Conservation (phyloP, 1,140 invertebrate species). For the Andrena cerasifolii region DNA sequence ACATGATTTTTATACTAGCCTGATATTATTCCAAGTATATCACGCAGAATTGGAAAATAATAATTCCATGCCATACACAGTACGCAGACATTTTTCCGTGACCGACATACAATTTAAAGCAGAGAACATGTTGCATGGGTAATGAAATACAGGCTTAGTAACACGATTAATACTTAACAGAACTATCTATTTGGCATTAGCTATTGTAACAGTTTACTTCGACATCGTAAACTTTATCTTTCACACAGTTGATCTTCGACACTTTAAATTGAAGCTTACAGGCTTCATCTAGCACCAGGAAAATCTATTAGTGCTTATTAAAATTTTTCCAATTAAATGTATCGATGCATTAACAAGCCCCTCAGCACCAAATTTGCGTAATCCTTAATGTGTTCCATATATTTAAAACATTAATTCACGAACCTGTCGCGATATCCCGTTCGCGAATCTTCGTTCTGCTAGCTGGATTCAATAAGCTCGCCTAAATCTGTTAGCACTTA, state of each 20-base stretch:
- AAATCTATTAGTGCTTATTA: too few species aligned
- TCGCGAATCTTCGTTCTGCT: background rate
- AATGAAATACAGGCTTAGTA: conserved; percentile 25
- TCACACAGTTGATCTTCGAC: too few species aligned
- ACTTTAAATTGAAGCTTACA: too few species aligned
- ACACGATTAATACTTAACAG: conserved; percentile 11
- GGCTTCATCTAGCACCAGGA: too few species aligned
- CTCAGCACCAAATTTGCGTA: too few species aligned
- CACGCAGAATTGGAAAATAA: conserved; percentile 39
- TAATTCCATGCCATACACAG: conserved; percentile 5
- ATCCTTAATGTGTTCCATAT: too few species aligned
- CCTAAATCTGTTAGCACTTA: background rate
- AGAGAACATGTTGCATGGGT: conserved; percentile 22
- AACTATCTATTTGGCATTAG: background rate
- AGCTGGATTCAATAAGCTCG: conserved; percentile 6
- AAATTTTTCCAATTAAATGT: too few species aligned
- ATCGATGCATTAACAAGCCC: too few species aligned
- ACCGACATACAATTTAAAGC: conserved; percentile 28
- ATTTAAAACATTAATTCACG: conserved; percentile 1
- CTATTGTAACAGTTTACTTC: background rate
- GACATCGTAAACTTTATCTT: too few species aligned
- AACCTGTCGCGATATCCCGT: background rate
- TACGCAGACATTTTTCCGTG: conserved; percentile 23
- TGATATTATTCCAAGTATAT: conserved; percentile 8
- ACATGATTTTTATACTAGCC: too few species aligned